These are phyloP conservation scores for Trematomus loennbergii DNA, from an alignment of 2,113 vertebrate species.

Conservation along the genomic window DNA sequence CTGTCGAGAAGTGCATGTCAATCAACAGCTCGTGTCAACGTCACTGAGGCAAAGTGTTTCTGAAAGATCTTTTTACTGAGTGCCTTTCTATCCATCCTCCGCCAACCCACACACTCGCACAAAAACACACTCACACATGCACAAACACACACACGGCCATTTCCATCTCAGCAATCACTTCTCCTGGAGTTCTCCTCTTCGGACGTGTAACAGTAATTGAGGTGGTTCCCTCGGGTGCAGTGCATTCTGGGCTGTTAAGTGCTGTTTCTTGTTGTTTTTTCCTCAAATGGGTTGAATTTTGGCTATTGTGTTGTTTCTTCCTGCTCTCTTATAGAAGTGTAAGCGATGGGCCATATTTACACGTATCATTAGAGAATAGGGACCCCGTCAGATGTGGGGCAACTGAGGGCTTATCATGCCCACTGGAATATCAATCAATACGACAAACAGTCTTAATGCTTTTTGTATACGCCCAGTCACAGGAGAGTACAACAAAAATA, in stretches of 20 bases:
- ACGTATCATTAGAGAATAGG: constrained; percentile 80
- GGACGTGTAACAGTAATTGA: constrained; percentile 87
- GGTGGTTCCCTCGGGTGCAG: constrained; percentile 86
- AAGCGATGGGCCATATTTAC: constrained; percentile 76
- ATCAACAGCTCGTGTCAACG: constrained; percentile 86
- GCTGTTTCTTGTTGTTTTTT: constrained; percentile 85
- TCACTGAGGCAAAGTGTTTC: constrained; percentile 89
- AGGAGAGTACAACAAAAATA: constrained; percentile 38
- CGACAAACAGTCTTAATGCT: constrained; percentile 71
- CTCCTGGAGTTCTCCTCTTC: constrained; percentile 86
- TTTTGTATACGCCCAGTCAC: constrained; percentile 56
- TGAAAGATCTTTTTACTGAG: constrained; percentile 92
- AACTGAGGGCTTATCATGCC: constrained; percentile 58
- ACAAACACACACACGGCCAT: constrained; percentile 70
- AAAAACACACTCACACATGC: constrained; percentile 44
- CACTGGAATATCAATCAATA: constrained; percentile 77
- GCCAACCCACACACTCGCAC: constrained; percentile 58
- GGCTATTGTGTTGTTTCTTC: constrained; percentile 82
- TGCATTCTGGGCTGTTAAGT: constrained; percentile 90
- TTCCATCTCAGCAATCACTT: constrained; percentile 84
- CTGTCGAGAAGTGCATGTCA: constrained; percentile 85
- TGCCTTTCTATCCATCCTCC: constrained; percentile 76
- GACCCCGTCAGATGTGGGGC: constrained; percentile 57
- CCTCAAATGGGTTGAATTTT: constrained; percentile 83
- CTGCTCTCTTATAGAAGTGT: constrained; percentile 66